These are phyloP conservation scores for Strix uralensis DNA, from an alignment of 2,113 vertebrate species.

Conservation along the genomic window DNA sequence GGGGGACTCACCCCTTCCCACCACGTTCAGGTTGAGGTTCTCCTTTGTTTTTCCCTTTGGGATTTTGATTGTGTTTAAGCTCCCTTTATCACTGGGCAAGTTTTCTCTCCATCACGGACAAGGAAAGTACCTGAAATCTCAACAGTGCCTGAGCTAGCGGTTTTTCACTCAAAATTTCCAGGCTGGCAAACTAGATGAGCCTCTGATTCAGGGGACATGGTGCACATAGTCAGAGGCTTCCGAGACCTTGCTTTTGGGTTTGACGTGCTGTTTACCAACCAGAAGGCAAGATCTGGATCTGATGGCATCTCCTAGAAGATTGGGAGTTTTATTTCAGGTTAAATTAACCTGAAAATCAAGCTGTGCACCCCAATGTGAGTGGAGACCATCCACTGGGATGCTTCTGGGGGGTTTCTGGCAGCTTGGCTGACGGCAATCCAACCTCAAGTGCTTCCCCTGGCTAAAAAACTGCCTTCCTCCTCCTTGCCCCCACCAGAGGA, in stretches of 20 bases:
- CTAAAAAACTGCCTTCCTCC: constrained; percentile 10
- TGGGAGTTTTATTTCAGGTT: not conserved
- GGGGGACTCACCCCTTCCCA: not conserved
- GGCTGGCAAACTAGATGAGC: not conserved
- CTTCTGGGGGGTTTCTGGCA: not conserved
- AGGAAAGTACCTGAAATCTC: not conserved
- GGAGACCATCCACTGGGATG: not conserved
- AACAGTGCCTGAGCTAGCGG: not conserved
- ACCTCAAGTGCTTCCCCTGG: constrained; percentile 20
- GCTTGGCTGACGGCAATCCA: not conserved
- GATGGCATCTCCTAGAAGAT: not conserved
- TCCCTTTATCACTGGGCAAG: accelerated
- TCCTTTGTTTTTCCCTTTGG: not conserved
- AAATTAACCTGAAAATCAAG: not conserved
- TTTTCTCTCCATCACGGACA: not conserved
- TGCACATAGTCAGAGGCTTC: not conserved
- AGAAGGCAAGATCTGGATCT: not conserved
- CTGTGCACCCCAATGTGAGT: accelerated
- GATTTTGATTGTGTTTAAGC: not conserved
- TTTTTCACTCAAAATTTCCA: not conserved
- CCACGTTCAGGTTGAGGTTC: not conserved
- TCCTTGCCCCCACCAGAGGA: not conserved
- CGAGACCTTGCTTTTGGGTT: not conserved
- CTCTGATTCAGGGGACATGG: not conserved
- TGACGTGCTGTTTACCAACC: not conserved